Conservation (phyloP, 2,888 invertebrate genomes). For the Portevinia maculata region DNA sequence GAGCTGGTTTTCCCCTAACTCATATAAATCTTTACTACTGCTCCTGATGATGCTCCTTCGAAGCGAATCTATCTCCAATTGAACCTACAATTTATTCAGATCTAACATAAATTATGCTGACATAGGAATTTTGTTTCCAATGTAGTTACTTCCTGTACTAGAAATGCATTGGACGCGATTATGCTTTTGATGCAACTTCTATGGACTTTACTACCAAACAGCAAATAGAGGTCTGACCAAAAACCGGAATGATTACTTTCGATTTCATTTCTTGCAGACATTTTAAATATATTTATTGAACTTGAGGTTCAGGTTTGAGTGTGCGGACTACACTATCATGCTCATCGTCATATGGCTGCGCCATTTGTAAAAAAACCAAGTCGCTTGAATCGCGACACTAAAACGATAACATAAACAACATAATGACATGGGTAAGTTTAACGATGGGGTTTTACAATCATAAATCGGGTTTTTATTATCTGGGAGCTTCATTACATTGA, state of each 20-base stretch:
- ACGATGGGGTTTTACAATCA: conserved; percentile 15
- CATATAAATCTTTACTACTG: background rate
- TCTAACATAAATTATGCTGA: background rate
- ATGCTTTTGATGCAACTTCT: conserved; percentile 19
- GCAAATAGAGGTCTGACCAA: background rate
- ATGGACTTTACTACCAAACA: conserved; percentile 24
- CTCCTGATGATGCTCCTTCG: background rate
- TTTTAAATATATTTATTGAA: conserved; percentile 55
- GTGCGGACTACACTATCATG: background rate
- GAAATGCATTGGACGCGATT: conserved; percentile 15
- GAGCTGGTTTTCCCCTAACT: background rate
- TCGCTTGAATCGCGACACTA: conserved; percentile 19
- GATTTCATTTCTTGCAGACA: conserved; percentile 50
- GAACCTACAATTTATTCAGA: conserved; percentile 2
- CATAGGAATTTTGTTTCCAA: background rate
- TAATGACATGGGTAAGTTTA: conserved; percentile 22
- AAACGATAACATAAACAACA: conserved; percentile 23
- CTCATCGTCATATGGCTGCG: background rate
- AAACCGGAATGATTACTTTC: conserved; percentile 54
- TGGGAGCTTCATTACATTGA: conserved; percentile 19
- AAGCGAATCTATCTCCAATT: background rate
- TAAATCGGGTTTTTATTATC: conserved; percentile 35
- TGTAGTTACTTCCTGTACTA: conserved; percentile 22
- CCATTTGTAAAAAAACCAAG: conserved; percentile 10
- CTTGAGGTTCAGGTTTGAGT: conserved; percentile 43